Base-by-base conservation (phyloP, 1,140 invertebrate species). In the Choristoneura fumiferana region DNA sequence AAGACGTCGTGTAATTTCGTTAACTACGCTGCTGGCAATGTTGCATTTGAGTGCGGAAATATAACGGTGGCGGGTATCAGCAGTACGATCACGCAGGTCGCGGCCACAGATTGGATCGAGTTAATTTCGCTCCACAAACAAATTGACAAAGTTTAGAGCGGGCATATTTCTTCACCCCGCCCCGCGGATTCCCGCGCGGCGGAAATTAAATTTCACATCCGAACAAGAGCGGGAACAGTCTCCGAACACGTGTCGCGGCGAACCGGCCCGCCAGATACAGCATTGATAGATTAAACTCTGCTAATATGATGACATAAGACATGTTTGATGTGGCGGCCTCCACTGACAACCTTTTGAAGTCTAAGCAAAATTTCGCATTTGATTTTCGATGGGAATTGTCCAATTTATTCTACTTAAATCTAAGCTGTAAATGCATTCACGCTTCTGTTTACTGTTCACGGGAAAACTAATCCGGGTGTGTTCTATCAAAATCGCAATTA, bases 171-270 rank as follows among this genome's bases (percentile, higher is more conserved):
- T 87, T 84, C 77, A 69, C 74, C 66, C 68, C 60, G 65, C 70
- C 62, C 71, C 69, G 72, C 37, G 80, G 81, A 81, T 83, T 79
- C 82, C 76, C 77, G 79, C 74, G n/a, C 67, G 75, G 73, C 83
- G 85, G 85, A 88, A 88, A 88, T 88, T 88, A 88, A 88, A 88
- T 88, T 88, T 88, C 82, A 88, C 85, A 89, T 87, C 84, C 76
- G 81, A 85, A 84, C 85, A 84, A 84, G 81, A 81, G 74, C 72
- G 76, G 66, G 69, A 70, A 73, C 81, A 70, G 59, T 71, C 76
- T 71, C 73, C 75, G 73, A 80, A 70, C 78, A 79, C 81, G 77
- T 78, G 77, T 84, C 79, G 74, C 65, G 58, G 52, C 18, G 45
- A 34, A 29, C 22, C 22, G 22, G 22, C 22, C 22, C 22, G 22